Evolutionary conservation across 2,888 invertebrate genomes (phyloP), one percentile per base, ranked within the genome.

Genomic region (Shargacucullia verbasci): DNA sequence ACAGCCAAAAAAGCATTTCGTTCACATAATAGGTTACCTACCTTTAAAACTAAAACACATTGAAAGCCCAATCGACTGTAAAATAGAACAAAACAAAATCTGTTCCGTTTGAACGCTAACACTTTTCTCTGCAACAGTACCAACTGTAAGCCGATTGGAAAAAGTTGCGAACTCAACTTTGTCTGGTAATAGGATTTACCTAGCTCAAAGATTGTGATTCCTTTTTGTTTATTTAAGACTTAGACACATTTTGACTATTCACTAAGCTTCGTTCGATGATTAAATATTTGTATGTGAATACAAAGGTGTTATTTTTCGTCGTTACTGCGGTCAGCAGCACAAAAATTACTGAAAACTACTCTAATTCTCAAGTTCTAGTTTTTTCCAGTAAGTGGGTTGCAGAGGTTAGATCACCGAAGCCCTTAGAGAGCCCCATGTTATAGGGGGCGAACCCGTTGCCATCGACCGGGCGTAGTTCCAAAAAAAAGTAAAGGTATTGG

Each of bases 111-210:
- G 38, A 72, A 38, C 46, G 44, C 20, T 38, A 63, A 55, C 49
- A 56, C 44, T 77, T 79, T 62, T 54, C 58, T 44, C 39, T 35
- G 25, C 57, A 50, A 48, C 68, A 40, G 68, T 78, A 66, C 12
- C 2, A 46, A 10, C 76, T 56, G 58, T 86, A 88, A 88, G 87
- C 85, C 83, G 87, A 89, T 88, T 87, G 82, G 82, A 82, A 84
- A 85, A 86, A 86, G 78, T 83, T 83, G 79, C 79, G 69, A 81
- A 78, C 80, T 82, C 77, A 70, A 77, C 78, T 79, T 64, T 57
- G 70, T 57, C 38, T 55, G 57, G 71, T 85, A 84, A 87, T 84
- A 84, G 85, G 85, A 86, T 88, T 87, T 80, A 62, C 59, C 63
- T 70, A 79, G 72, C 78, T 78, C 61, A 67, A 74, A 78, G 72